phyloP scores from a whole-genome alignment of 2,888 invertebrate species.

The Meiosimyza decipiens region DNA sequence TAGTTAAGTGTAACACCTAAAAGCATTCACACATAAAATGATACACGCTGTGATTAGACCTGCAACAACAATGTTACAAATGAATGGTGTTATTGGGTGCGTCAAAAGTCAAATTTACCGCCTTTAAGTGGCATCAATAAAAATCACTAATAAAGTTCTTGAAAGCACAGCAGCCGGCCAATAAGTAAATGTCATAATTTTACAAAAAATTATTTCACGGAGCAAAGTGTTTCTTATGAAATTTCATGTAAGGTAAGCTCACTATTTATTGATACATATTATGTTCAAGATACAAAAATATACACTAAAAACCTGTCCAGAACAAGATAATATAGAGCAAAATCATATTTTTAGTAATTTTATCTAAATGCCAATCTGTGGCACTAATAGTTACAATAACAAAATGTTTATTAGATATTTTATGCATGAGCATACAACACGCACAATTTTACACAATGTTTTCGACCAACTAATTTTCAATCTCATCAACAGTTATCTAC shows the following conservation, averaged over 20 bases:
- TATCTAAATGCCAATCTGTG: constrained; percentile 6
- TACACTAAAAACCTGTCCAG: no score
- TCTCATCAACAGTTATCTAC: no score
- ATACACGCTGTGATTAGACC: constrained; percentile 16
- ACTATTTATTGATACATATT: not conserved
- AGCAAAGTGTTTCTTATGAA: not conserved
- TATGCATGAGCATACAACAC: constrained; percentile 4
- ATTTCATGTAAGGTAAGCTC: not conserved
- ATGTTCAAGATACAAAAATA: not conserved
- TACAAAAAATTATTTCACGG: constrained; percentile 9
- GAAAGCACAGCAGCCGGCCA: not conserved
- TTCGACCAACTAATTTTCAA: no score
- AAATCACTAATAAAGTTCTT: no score
- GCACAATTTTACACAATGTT: not conserved
- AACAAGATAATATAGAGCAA: not conserved
- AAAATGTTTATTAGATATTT: constrained; percentile 12
- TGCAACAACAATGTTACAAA: not conserved
- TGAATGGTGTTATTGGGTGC: no score
- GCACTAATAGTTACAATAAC: constrained; percentile 22
- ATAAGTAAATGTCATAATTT: constrained; percentile 22
- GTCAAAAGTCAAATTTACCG: no score
- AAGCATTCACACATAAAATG: constrained; percentile 32
- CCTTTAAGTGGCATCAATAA: no score
- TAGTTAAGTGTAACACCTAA: constrained; percentile 5
- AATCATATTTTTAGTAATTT: not conserved